Base-by-base conservation (phyloP, 1,140 invertebrate genomes). In the Pogonomyrmex barbatus region DNA sequence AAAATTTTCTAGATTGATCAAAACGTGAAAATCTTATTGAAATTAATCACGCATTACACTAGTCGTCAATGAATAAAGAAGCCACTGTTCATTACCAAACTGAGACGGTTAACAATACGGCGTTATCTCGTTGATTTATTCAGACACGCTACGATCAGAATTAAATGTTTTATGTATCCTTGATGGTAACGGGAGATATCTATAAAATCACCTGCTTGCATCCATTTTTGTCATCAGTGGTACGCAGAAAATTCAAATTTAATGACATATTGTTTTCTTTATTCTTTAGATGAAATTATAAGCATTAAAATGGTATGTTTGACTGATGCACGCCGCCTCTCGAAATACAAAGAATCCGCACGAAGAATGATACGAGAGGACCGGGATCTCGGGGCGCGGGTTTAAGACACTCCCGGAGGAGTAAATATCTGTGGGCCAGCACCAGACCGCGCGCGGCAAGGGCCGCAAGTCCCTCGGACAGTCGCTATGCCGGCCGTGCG, bases 31-130 rank as follows among this genome's bases (percentile, higher is more conserved):
- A 62, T 63, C 56, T 30, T 73, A 60, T 54, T 52, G 52, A 79
- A 71, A 90, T 89, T 89, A 89, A 89, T 90, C 71, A 71, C 54
- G 65, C 58, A 87, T 81, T 90, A 78, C 78, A 45, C 60, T 87
- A 88, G 84, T 84, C 88, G 84, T 89, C 68, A 89, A 86, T 83
- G 83, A 91, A 65, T 75, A 87, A 88, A 86, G 88, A 90, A 90
- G 88, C 75, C 82, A 75, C 87, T 42, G 67, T 81, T 85, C 71
- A 75, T 89, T 89, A 90, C 85, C 36, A 63, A 63, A 52, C 24
- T 73, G 33, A 52, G 30, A 47, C 75, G 30, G 24, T 39, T 60
- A 87, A 83, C 79, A 77, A 87, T 88, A 67, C 56, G 54, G 47
- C 42, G 71, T 68, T 73, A 86, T 33, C 42, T 2, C 30, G 30